A percentile compares a stretch with the other conserved stretches of the same genome.
These are phyloP conservation scores for Polylopha cassiicola DNA, from an alignment of 2,888 invertebrate genomes.

Conservation along the genomic window DNA sequence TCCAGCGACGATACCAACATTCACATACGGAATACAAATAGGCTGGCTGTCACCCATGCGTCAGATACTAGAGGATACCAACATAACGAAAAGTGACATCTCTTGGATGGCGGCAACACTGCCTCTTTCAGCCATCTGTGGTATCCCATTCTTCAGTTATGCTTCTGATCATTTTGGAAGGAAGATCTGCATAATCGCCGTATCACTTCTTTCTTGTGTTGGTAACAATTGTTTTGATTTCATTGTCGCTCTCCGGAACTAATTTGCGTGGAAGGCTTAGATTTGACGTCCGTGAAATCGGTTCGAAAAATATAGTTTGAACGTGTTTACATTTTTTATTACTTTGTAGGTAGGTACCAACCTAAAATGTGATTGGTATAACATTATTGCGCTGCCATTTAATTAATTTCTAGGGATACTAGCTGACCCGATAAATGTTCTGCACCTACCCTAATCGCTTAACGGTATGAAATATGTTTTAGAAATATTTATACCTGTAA, in stretches of 20 bases:
- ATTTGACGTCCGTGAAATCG: too few species aligned
- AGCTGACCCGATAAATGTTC: too few species aligned
- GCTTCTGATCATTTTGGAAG: constrained; percentile 65
- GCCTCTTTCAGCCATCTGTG: constrained; percentile 66
- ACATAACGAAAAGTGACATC: constrained; percentile 48
- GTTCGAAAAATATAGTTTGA: too few species aligned
- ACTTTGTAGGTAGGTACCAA: too few species aligned
- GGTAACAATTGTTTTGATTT: constrained; percentile 38
- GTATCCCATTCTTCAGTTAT: constrained; percentile 70
- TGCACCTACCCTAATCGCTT: too few species aligned
- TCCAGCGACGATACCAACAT: constrained; percentile 69
- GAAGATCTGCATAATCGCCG: constrained; percentile 65
- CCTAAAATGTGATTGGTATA: too few species aligned
- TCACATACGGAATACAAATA: constrained; percentile 69
- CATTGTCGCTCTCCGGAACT: not conserved
- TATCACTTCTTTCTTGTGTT: constrained; percentile 69
- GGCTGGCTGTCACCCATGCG: constrained; percentile 75
- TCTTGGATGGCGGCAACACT: constrained; percentile 74
- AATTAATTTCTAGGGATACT: too few species aligned
- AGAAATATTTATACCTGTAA: too few species aligned
- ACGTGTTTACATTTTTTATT: too few species aligned
- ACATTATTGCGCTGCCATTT: too few species aligned
- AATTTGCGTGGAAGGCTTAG: too few species aligned
- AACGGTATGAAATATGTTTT: too few species aligned
- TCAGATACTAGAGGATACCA: constrained; percentile 51